Conservation (phyloP, 2,888 invertebrate species). For the Drosophila nr. perissopoda region DNA sequence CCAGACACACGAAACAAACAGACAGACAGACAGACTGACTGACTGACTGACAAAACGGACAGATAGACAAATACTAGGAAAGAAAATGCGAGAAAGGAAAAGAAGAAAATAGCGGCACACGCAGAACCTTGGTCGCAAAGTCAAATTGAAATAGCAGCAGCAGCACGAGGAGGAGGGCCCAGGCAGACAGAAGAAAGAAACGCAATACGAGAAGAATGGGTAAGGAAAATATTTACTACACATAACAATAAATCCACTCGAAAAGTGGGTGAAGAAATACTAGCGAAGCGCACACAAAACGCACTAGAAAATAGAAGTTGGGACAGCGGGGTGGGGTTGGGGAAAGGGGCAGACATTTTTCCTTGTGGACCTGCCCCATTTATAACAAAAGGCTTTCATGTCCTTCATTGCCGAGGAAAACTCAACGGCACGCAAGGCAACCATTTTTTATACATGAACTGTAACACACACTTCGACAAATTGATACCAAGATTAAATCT, state of each 20-base stretch:
- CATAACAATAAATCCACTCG: constrained; percentile 80
- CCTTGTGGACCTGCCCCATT: constrained; percentile 52
- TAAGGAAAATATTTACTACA: constrained; percentile 80
- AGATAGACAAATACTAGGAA: constrained; percentile 34
- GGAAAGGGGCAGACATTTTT: constrained; percentile 9
- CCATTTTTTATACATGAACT: constrained; percentile 70
- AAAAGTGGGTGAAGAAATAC: constrained; percentile 48
- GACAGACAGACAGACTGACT: constrained; percentile 5
- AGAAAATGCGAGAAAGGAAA: neutral
- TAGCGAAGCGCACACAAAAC: constrained; percentile 60
- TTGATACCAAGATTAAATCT: constrained; percentile 81
- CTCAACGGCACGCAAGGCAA: constrained; percentile 57
- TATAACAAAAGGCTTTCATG: constrained; percentile 63
- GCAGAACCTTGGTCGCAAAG: constrained; percentile 67
- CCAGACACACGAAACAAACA: constrained; percentile 24
- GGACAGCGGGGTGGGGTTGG: neutral
- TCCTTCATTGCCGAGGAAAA: constrained; percentile 45
- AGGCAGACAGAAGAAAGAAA: constrained; percentile 18
- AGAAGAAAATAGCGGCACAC: constrained; percentile 45
- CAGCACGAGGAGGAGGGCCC: neutral
- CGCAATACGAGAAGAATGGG: constrained; percentile 41
- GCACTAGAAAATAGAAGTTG: constrained; percentile 26
- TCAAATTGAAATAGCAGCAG: constrained; percentile 59
- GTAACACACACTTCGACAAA: constrained; percentile 77
- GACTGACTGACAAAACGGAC: constrained; percentile 27